Percentiles rank a stretch among this genome's conserved stretches.
phyloP scores from a whole-genome alignment of 2,797 vertebrate genomes.

The Coregonus ussuriensis region DNA sequence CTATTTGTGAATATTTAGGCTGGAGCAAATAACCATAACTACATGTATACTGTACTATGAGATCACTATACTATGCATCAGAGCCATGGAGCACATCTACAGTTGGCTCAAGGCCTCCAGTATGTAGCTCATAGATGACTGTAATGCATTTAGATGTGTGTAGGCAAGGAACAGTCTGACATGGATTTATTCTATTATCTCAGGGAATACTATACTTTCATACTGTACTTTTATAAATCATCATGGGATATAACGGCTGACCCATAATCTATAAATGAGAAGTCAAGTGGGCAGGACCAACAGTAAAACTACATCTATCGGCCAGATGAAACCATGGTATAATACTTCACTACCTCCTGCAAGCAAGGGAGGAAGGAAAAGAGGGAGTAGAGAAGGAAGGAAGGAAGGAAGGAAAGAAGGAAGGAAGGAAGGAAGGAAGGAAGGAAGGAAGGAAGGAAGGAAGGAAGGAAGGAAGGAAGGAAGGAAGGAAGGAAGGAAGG shows the following conservation, averaged over 20 bases:
- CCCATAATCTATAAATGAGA: not conserved
- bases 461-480: not conserved
- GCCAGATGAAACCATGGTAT: not conserved
- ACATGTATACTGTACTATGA: not conserved
- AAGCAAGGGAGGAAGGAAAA: not conserved
- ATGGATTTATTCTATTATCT: not conserved
- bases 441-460: not conserved
- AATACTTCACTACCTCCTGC: not conserved
- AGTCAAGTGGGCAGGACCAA: not conserved
- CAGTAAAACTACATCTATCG: not conserved
- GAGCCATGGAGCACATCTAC: slow-evolving; percentile 17
- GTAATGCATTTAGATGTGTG: not conserved
- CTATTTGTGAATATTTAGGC: not conserved
- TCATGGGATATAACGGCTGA: not conserved
- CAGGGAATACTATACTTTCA: not conserved
- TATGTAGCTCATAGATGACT: not conserved
- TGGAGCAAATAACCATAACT: not conserved
- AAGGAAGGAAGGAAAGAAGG: not conserved
- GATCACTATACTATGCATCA: not conserved
- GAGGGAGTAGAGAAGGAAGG: not conserved
- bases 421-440: not conserved
- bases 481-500: not conserved
- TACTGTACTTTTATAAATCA: too few species aligned
- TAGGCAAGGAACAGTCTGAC: not conserved
- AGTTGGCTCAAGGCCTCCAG: not conserved